Percentiles rank a stretch among this genome's conserved stretches.
These are phyloP conservation scores for Notolabrus celidotus DNA, from an alignment of 2,797 vertebrate genomes.

Conservation along the genomic window DNA sequence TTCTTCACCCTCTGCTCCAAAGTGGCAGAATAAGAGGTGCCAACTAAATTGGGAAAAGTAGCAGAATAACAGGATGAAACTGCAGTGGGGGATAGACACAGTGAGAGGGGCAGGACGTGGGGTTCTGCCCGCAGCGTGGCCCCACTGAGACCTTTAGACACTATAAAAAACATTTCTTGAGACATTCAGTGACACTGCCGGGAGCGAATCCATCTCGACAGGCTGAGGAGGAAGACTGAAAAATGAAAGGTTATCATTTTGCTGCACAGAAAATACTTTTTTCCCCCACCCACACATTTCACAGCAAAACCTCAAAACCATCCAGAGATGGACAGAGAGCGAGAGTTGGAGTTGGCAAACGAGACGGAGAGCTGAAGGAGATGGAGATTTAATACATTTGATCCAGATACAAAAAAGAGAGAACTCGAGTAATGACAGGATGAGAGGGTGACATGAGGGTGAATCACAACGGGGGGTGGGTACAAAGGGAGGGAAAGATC, in stretches of 20 bases:
- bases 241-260: slow-evolving; percentile 81
- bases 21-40: slow-evolving; percentile 36
- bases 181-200: slow-evolving; percentile 67
- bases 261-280: slow-evolving; percentile 63
- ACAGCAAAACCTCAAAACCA: slow-evolving; percentile 79
- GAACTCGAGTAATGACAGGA: slow-evolving; percentile 18
- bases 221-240: slow-evolving; percentile 71
- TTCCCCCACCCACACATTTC: slow-evolving; percentile 78
- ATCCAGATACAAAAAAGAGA: slow-evolving; percentile 31
- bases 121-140: slow-evolving; percentile 50
- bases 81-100: slow-evolving; percentile 31
- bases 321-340: slow-evolving; percentile 67
- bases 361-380: slow-evolving; percentile 42
- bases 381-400: slow-evolving; percentile 48
- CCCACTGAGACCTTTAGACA: slow-evolving; percentile 63
- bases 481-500: slow-evolving; percentile 2
- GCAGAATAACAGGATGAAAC: slow-evolving; percentile 39
- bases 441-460: slow-evolving; percentile 18
- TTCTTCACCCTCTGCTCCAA: slow-evolving; percentile 39
- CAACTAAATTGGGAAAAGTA: slow-evolving; percentile 23
- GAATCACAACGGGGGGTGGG: slow-evolving; percentile 11
- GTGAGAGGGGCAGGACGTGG: slow-evolving; percentile 17
- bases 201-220: slow-evolving; percentile 70
- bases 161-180: slow-evolving; percentile 68
- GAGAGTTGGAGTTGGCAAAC: slow-evolving; percentile 60